Evolutionary conservation across 2,797 vertebrate species (phyloP), one percentile per base, ranked within the genome.

Genomic region (Sebastes hubbsi): DNA sequence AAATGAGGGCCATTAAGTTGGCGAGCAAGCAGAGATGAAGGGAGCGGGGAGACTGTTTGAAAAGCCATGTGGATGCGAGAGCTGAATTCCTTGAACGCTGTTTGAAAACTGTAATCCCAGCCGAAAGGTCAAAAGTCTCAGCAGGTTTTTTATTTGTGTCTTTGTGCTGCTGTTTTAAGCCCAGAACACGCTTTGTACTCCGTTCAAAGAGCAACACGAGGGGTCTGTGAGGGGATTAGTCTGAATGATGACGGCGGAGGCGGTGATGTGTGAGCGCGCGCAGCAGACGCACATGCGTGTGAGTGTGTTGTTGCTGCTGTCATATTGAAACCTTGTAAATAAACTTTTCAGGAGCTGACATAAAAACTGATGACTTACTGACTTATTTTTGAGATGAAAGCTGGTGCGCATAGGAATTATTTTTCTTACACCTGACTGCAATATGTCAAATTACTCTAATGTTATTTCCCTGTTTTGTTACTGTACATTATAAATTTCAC

Each of bases 151-250:
- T 93, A 93, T 95, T 93, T 93, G 88, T 93, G 92, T 94, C 93
- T 95, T 93, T 95, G 91, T 94, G 92, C 88, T 90, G 92, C 93
- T 93, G 92, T 94, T 95, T 95, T 93, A 94, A 94, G 91, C 92
- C 91, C 91, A 90, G 87, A 91, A 94, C 91, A 95, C 80, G 89
- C 95, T 96, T 96, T 95, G 95, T 96, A 95, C 91, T 93, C 80
- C 64, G 91, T 95, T 96, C 93, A 96, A 96, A 96, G 94, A 94
- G 93, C 93, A 91, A 89, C 93, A 92, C 78, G 87, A 95, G 94
- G 94, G 93, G 95, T 95, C 92, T 95, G 92, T 93, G 95, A 96
- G 93, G 94, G 94, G 94, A 95, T 95, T 95, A 95, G 93, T 93
- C 92, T 94, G 90, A 94, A 93, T 94, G 93, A 92, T 91, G 93